A percentile compares a stretch with the other conserved stretches of the same genome.
phyloP scores from a whole-genome alignment of 2,888 invertebrate genomes.

The Gordius sp. region DNA sequence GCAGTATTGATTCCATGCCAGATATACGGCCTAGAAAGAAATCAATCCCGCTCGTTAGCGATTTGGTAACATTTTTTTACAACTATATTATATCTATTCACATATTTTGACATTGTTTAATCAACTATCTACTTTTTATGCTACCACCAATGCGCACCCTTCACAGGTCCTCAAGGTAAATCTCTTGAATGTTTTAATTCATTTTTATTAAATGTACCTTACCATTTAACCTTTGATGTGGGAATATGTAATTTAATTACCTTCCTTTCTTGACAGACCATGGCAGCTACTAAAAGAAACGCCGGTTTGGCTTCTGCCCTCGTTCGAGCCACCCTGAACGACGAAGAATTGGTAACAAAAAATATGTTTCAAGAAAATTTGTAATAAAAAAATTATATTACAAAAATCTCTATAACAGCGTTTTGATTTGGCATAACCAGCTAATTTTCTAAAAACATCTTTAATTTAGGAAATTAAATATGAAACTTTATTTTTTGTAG shows the following conservation, averaged over 20 bases:
- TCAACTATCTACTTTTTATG: too few relatives aligned
- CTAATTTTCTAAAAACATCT: too few relatives aligned
- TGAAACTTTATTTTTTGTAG: too few relatives aligned
- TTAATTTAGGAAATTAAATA: too few relatives aligned
- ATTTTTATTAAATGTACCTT: conserved; percentile 18
- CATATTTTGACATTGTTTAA: conserved; percentile 17
- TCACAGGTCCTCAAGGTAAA: conserved; percentile 29
- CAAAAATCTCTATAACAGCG: too few relatives aligned
- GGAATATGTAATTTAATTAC: neutral
- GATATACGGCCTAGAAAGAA: conserved; percentile 85
- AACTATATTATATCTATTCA: conserved; percentile 10
- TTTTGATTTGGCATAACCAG: too few relatives aligned
- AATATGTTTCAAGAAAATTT: too few relatives aligned
- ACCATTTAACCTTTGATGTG: conserved; percentile 18
- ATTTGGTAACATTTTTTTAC: conserved; percentile 53
- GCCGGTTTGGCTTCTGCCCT: conserved; percentile 86
- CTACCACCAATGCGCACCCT: too few relatives aligned
- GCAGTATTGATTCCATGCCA: conserved; percentile 97
- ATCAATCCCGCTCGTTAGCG: conserved; percentile 87
- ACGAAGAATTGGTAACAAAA: conserved; percentile 83
- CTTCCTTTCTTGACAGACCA: conserved; percentile 47
- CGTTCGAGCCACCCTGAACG: conserved; percentile 79
- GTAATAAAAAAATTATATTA: too few relatives aligned
- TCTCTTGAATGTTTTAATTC: conserved; percentile 18
- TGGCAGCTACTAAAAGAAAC: conserved; percentile 92